Evolutionary conservation across 2,797 vertebrate genomes (phyloP), one percentile per base, ranked within the genome.

Genomic region (Octomys mimax): DNA sequence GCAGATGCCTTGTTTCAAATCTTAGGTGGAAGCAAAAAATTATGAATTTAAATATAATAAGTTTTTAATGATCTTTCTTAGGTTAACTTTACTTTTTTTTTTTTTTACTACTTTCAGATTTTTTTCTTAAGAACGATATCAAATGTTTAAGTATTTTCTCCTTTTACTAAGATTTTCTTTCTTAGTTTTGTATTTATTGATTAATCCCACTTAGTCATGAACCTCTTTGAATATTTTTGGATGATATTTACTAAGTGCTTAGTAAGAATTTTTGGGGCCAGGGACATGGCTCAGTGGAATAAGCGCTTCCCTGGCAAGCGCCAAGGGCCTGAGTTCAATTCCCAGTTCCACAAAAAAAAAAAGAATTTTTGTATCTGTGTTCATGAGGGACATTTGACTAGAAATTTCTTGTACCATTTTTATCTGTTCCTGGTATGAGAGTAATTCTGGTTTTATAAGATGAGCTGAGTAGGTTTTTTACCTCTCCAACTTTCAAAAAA

Each of bases 281-380:
- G n/a, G n/a, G n/a, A n/a, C n/a, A n/a, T n/a, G n/a, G n/a, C n/a
- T n/a, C n/a, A n/a, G n/a, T n/a, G n/a, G n/a, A n/a, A n/a, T n/a
- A n/a, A n/a, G n/a, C n/a, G n/a, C n/a, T n/a, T n/a, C n/a, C n/a
- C n/a, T n/a, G n/a, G n/a, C n/a, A n/a, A n/a, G n/a, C n/a, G n/a
- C n/a, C n/a, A n/a, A n/a, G n/a, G n/a, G n/a, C n/a, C n/a, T n/a
- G n/a, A n/a, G n/a, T n/a, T n/a, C n/a, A n/a, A n/a, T n/a, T n/a
- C n/a, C n/a, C n/a, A n/a, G n/a, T n/a, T n/a, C n/a, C n/a, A n/a
- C n/a, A n/a, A n/a, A n/a, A n/a, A n/a, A n/a, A n/a, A n/a, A n/a
- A 90, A 61, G 28, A 77, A 46, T 33, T 92, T 92, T 92, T 87
- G 2, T 33, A 75, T 90, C 28, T 87, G 24, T 70, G 95, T 87